Base-by-base conservation (phyloP, 2,113 vertebrate genomes). In the Crotophaga sulcirostris region DNA sequence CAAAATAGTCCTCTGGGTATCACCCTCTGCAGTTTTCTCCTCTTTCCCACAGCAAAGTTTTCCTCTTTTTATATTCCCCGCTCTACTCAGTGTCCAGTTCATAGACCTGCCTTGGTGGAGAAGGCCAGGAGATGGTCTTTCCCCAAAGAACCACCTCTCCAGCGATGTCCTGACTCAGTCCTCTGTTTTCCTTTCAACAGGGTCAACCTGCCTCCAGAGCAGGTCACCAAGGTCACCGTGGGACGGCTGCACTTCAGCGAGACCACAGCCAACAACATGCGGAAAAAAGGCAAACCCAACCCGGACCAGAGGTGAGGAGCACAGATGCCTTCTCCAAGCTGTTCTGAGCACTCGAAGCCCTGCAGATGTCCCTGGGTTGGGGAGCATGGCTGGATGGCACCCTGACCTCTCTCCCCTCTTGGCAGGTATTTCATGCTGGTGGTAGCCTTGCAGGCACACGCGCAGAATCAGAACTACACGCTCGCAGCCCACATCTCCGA, bases 231-330 rank as follows among this genome's bases (percentile, higher is more conserved):
- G 96, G 99, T 99, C 91, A 99, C 99, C 0, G 99, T 99, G 93
- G 99, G 99, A 26, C 97, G 99, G 44, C 97, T 99, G 74, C 99
- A 99, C 97, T 99, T 99, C 97, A 99, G 99, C 1, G 99, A 99
- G 98, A 99, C 99, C 89, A 99, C 99, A 0, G 99, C 99, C 85
- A 99, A 99, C 97, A 99, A 99, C 97, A 99, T 99, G 99, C 97
- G 99, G 81, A 99, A 99, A 97, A 99, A 99, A 95, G 99, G 99
- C 96, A 99, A 99, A 84, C 99, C 99, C 64, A 99, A 99, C 95
- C 99, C 99, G 0, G 99, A 99, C 97, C 99, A 99, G 98, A 99
- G 99, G 99, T 99, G 96, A 97, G 94, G 31, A 28, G 5, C 66
- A 21, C 15, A 1, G 11, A 1, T 2, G 4, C 10, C 33, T 79